Conservation (phyloP, 2,113 vertebrate species). For the Petaurus breviceps region DNA sequence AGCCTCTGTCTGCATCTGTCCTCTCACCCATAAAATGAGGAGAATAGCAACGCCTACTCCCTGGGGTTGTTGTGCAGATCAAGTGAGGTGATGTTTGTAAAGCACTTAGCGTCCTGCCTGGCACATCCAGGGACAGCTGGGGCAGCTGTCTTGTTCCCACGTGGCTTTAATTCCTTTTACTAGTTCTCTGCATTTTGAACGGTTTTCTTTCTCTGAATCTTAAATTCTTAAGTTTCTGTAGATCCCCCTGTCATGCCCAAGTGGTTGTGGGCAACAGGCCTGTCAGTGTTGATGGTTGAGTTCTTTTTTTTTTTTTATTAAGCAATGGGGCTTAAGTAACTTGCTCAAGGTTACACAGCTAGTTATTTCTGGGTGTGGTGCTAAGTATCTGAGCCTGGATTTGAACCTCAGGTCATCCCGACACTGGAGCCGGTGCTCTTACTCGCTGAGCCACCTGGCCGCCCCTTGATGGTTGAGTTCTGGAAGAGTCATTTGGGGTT, state of each 20-base stretch:
- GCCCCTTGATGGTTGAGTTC: no score
- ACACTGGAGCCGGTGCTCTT: no score
- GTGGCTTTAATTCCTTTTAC: neutral
- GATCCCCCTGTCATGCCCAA: neutral
- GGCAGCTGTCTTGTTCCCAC: neutral
- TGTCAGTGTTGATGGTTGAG: neutral
- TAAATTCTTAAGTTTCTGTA: neutral
- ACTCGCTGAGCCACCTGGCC: no score
- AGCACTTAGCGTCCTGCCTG: neutral
- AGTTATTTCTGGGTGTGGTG: no score
- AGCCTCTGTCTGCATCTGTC: neutral
- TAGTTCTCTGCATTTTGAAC: neutral
- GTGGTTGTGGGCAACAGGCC: neutral
- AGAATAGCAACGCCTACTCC: no score
- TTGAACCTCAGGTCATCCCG: no score
- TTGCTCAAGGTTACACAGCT: no score
- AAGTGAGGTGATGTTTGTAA: neutral
- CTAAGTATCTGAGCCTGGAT: no score
- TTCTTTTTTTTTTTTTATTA: no score
- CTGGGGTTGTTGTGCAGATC: neutral
- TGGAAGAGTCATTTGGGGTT: neutral
- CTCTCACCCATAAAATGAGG: neutral
- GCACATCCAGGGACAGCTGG: neutral
- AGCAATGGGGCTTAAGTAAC: no score
- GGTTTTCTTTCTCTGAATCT: neutral